Evolutionary conservation across 2,113 vertebrate genomes (phyloP).

Genomic region (Corythoichthys intestinalis): DNA sequence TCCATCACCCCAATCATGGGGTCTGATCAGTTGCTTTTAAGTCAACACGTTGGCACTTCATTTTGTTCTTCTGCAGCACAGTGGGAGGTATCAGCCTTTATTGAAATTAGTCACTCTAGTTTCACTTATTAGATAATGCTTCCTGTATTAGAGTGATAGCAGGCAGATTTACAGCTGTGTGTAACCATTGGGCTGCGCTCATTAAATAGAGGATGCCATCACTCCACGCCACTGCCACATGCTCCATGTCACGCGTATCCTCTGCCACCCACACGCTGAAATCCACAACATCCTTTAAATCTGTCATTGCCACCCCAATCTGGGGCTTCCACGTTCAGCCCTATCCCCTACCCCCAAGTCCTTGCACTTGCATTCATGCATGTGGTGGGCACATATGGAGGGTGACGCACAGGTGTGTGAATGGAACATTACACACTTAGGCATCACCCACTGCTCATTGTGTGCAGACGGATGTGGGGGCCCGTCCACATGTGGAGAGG

Average conservation of each 20-base stretch:
- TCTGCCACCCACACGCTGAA: slow-evolving; percentile 84
- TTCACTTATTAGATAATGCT: slow-evolving; percentile 83
- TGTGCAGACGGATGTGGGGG: slow-evolving; percentile 72
- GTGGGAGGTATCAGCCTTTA: slow-evolving; percentile 67
- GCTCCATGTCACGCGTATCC: slow-evolving; percentile 85
- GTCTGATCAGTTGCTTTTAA: background rate
- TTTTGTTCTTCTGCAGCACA: slow-evolving; percentile 17
- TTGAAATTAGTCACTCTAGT: slow-evolving; percentile 64
- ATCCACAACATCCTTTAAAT: slow-evolving; percentile 98
- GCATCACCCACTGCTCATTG: slow-evolving; percentile 7
- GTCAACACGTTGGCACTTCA: background rate
- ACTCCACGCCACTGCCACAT: slow-evolving; percentile 84
- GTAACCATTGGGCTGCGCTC: slow-evolving; percentile 75
- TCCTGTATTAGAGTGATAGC: slow-evolving; percentile 79
- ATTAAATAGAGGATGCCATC: slow-evolving; percentile 95
- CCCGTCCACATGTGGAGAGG: slow-evolving; percentile 70
- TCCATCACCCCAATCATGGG: slow-evolving; percentile 28
- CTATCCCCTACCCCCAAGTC: slow-evolving; percentile 38
- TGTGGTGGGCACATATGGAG: slow-evolving; percentile 35
- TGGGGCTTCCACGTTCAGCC: slow-evolving; percentile 79
- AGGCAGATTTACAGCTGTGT: slow-evolving; percentile 79
- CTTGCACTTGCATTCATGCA: slow-evolving; percentile 28
- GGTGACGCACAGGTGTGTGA: slow-evolving; percentile 38
- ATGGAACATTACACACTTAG: slow-evolving; percentile 7
- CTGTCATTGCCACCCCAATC: slow-evolving; percentile 89